Base-by-base conservation (phyloP, 1,140 invertebrate genomes). In the Agrypnia vestita region DNA sequence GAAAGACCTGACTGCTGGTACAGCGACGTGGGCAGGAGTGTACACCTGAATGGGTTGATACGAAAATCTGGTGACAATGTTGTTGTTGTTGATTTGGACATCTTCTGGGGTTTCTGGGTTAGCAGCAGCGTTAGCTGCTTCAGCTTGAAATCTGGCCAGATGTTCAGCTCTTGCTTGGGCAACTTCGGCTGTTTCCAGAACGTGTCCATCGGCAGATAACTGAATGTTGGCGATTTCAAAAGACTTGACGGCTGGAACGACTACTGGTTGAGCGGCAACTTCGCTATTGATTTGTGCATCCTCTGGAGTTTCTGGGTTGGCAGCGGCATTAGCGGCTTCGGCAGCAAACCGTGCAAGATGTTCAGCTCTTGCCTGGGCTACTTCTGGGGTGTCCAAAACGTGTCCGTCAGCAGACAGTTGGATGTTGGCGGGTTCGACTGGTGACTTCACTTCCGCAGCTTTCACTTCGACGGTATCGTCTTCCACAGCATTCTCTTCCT, bases 331-430 rank as follows among this genome's bases (percentile, higher is more conserved):
- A 35, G 77, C 85, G 46, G 83, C 86, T 13, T 86, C 83, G 19
- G 85, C 86, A 78, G 86, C 84, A 46, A 78, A 80, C 17, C 46
- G 47, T 21, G 81, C 78, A 82, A 89, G 87, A 67, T 88, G 88
- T 0, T 85, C 85, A 46, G 86, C 86, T 83, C 87, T 81, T 7
- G 82, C 82, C 49, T 83, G 72, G 46, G 82, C 79, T 1, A 83
- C 82, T 77, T 80, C 82, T 86, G 73, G 88, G 85, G 80, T 87
- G 85, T 21, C 86, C 85, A 12, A 87, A 59, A 87, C 84, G 49
- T 85, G 86, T 10, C 87, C 87, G 73, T 86, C 85, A 51, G 86
- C 84, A 0, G 84, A 86, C 6, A 89, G 73, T 9, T 86, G 77
- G 59, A 83, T 79, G 46, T 78, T 78, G 21, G 80, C 82, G 6